Base-by-base conservation (phyloP, 1,140 invertebrate genomes). In the Drosophila auraria region DNA sequence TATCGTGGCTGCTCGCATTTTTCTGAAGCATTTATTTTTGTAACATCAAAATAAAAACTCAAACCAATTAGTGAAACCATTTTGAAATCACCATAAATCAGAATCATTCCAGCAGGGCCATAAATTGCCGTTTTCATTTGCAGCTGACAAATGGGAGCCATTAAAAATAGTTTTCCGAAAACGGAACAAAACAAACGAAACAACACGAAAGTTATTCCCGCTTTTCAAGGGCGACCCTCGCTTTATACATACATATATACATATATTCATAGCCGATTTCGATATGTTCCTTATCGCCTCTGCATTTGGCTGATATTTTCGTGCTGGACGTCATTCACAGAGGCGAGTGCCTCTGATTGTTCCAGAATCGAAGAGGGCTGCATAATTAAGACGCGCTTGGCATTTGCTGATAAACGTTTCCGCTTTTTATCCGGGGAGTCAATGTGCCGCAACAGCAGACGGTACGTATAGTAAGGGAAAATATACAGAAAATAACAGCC, bases 361-460 rank as follows among this genome's bases (percentile, higher is more conserved):
- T 57, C 2, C 23, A 47, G 63, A 69, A 47, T 68, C 63, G 63
- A 23, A 27, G 17, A 38, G 47, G 49, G 23, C 63, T 73, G 68
- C 53, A 73, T 72, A 73, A 73, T 73, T 72, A 73, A 53, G 70
- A 60, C 45, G 68, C 30, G 54, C 51, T 71, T 38, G 54, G 27
- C 42, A 30, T 70, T 72, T 33, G 68, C 68, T 60, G 70, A 73
- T 73, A 73, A 74, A 74, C 71, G 70, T 61, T 74, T 74, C 69
- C 71, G 56, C 23, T 73, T 74, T 73, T 30, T 27, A 38, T 51
- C 69, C 47, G 15, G 25, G 40, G 38, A 70, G 62, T 66, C 62
- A 70, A 68, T 70, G 65, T 69, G 47, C 20, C 65, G 20, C 45
- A 53, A 3, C 33, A 14, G 9, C 54, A 56, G 54, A 9, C 33